Evolutionary conservation across 2,113 vertebrate genomes (phyloP), one percentile per base, ranked within the genome.

Genomic region (Anser cygnoides): DNA sequence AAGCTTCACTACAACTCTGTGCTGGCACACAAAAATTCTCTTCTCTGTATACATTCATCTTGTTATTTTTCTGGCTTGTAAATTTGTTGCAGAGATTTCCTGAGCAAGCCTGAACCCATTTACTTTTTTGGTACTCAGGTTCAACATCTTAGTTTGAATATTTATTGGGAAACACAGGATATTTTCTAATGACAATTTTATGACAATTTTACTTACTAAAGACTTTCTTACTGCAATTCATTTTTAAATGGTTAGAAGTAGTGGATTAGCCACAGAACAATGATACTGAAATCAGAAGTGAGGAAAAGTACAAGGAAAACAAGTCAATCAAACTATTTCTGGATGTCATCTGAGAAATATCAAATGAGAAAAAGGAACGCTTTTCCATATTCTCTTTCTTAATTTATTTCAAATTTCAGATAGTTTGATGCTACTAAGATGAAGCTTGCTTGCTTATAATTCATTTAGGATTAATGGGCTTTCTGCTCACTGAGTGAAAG

Each of bases 11-110:
- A 13, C 52, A 43, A 54, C 8, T 6, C 41, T 44, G 26, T 49
- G 23, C 6, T 71, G n/a, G 5, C 20, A n/a, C 0, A 0, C 7
- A 41, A 28, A 29, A 11, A 70, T 10, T n/a, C 3, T 41, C 28
- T 58, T 41, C 54, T 33, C 21, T 15, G 9, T 2, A 55, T 4
- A 33, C 4, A 35, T 50, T 68, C 31, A 29, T 19, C 7, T 3
- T 29, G 6, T 3, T 35, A 13, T 35, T 92, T 57, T 92, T 83
- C 33, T 88, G 75, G 37, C 7, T 59, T 57, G 3, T n/a, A 25
- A 68, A 1, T 22, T 35, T 46, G 8, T 20, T 65, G 16, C 13
- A 68, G 15, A 70, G 39, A 44, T 86, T 73, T 89, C 13, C 44
- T 31, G 13, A 71, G 44, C 62, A 70, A 77, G 10, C 11, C 19